Evolutionary conservation across 2,888 invertebrate genomes (phyloP).

Genomic region (Eupeodes latifasciatus): DNA sequence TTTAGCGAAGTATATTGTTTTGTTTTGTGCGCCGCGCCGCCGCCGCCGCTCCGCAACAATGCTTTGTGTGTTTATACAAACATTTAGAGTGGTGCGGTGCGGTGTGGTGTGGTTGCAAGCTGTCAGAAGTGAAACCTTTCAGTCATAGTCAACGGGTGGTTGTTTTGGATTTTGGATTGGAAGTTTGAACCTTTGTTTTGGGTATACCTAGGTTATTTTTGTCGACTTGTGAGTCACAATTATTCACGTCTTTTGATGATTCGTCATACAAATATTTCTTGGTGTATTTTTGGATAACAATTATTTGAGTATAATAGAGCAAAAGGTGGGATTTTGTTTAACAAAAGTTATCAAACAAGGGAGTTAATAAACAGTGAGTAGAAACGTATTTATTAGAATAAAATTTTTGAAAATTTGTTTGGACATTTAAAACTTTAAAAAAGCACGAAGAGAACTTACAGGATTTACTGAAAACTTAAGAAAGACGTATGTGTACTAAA

Average conservation of each 20-base stretch:
- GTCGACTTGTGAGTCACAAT: slow-evolving; percentile 49
- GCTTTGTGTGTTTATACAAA: slow-evolving; percentile 28
- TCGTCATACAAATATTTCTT: slow-evolving; percentile 42
- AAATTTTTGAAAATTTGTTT: too few species aligned
- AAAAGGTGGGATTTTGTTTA: not conserved
- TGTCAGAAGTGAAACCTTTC: slow-evolving; percentile 68
- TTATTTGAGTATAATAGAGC: not conserved
- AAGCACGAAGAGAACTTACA: too few species aligned
- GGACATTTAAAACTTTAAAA: too few species aligned
- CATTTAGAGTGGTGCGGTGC: not conserved
- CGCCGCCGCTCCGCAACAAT: slow-evolving; percentile 15
- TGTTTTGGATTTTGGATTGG: not conserved
- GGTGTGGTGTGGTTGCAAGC: slow-evolving; percentile 45
- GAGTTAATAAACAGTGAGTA: not conserved
- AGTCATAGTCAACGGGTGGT: slow-evolving; percentile 64
- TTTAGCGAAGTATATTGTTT: slow-evolving; percentile 60
- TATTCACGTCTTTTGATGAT: slow-evolving; percentile 36
- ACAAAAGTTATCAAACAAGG: not conserved
- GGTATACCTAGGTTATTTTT: not conserved
- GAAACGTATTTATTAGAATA: too few species aligned
- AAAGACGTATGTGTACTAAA: too few species aligned
- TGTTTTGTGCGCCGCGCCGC: slow-evolving; percentile 20
- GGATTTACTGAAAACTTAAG: too few species aligned
- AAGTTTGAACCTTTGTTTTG: not conserved
- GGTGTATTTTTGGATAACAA: not conserved